Conservation (phyloP, 2,888 invertebrate genomes). For the Galeopsomyia nigrocyanea region DNA sequence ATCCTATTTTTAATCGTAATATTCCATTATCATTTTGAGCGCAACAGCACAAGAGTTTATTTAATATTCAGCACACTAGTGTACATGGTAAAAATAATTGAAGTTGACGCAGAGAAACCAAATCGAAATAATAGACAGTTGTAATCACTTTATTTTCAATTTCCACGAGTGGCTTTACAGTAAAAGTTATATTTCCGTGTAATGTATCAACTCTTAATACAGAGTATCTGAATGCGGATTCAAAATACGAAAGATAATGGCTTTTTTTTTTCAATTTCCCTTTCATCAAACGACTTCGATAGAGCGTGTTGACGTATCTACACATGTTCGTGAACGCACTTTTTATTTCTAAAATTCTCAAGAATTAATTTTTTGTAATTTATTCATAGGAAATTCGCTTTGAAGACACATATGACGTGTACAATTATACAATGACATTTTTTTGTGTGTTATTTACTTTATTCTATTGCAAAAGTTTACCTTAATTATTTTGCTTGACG, state of each 20-base stretch:
- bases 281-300: slow-evolving; percentile 43
- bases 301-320: slow-evolving; percentile 35
- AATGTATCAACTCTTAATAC: slow-evolving; percentile 61
- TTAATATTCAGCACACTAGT: too few relatives aligned
- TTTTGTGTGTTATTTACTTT: slow-evolving; percentile 47
- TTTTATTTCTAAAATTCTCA: slow-evolving; percentile 45
- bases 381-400: slow-evolving; percentile 30
- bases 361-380: slow-evolving; percentile 48
- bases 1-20: too few relatives aligned
- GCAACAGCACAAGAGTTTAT: too few relatives aligned
- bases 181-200: slow-evolving; percentile 62
- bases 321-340: slow-evolving; percentile 32
- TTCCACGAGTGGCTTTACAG: slow-evolving; percentile 65
- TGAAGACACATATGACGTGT: slow-evolving; percentile 47
- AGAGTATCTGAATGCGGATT: slow-evolving; percentile 63
- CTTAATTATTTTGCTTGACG: slow-evolving; percentile 59
- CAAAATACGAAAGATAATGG: slow-evolving; percentile 45
- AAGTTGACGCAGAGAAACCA: slow-evolving; percentile 39
- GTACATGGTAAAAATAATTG: background rate
- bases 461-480: slow-evolving; percentile 61
- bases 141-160: slow-evolving; percentile 66
- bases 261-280: slow-evolving; percentile 46
- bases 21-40: too few relatives aligned
- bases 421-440: slow-evolving; percentile 47
- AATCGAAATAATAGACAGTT: slow-evolving; percentile 56